Percentiles rank a stretch among this genome's conserved stretches.
Evolutionary conservation across 1,140 invertebrate genomes (phyloP).

Genomic region (Triops longicaudatus): DNA sequence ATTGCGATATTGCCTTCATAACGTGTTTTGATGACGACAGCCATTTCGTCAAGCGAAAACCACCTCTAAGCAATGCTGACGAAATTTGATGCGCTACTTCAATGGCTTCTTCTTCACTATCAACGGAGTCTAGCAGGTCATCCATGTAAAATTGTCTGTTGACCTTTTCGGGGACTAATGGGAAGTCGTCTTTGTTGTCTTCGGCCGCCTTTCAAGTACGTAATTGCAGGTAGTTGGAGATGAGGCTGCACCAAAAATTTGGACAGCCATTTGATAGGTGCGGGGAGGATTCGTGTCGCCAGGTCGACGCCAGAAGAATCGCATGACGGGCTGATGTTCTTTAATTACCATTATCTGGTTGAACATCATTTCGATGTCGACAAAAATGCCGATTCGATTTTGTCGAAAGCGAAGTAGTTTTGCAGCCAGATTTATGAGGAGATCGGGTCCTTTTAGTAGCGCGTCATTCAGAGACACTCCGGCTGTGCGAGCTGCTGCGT

Average conservation of each 20-base stretch:
- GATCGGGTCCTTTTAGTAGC: slow-evolving; percentile 25
- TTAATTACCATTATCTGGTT: slow-evolving; percentile 24
- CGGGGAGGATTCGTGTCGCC: not conserved
- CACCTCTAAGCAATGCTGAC: slow-evolving; percentile 13
- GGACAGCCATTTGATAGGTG: slow-evolving; percentile 25
- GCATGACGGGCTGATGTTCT: slow-evolving; percentile 12
- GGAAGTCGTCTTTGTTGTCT: slow-evolving; percentile 1
- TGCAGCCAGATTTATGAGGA: slow-evolving; percentile 17
- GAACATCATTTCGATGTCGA: slow-evolving; percentile 30
- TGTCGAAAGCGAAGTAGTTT: slow-evolving; percentile 23
- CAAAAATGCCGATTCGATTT: slow-evolving; percentile 16
- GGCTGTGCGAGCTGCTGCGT: slow-evolving; percentile 35
- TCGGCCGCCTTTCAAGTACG: slow-evolving; percentile 13
- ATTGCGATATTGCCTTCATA: not conserved
- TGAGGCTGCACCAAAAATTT: slow-evolving; percentile 24
- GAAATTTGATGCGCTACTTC: not conserved
- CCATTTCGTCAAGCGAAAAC: slow-evolving; percentile 23
- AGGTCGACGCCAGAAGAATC: slow-evolving; percentile 22
- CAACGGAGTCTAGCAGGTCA: slow-evolving; percentile 20
- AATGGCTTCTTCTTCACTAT: slow-evolving; percentile 17
- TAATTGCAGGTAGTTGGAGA: slow-evolving; percentile 19
- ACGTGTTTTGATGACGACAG: not conserved
- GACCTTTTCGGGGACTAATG: slow-evolving; percentile 1
- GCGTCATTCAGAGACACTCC: slow-evolving; percentile 23
- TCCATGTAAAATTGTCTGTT: slow-evolving; percentile 24